Base-by-base conservation (phyloP, 2,888 invertebrate genomes). In the Agriopis aurantiaria region DNA sequence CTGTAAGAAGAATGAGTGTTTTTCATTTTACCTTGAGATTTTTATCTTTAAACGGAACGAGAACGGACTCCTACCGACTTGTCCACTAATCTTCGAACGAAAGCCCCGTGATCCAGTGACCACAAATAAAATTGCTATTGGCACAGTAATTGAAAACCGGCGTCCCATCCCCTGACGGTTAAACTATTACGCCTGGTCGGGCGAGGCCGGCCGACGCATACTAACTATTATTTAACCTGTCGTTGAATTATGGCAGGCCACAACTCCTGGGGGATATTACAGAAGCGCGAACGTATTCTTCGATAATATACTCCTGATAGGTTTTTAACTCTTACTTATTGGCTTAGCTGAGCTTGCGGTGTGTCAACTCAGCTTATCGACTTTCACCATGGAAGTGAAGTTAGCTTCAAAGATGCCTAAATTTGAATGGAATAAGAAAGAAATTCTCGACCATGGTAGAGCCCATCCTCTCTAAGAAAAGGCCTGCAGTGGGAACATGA, bases 101-200 rank as follows among this genome's bases (percentile, higher is more conserved):
- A 58, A 48, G 48, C 62, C 46, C 41, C 17, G 41, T 53, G 11
- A 59, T 51, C 53, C 41, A 51, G 41, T 52, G 12, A 0, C 14
- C 46, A 33, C 45, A 33, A 46, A 65, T 62, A 66, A 66, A 70
- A 63, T 66, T 66, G 57, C 66, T 53, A 61, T 62, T 62, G 66
- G 58, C 40, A 14, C 8, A 41, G 74, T 77, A 77, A 77, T 77
- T 75, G 77, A 74, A 75, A 76, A 69, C 71, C 71, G 65, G 55
- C 68, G 64, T 67, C 66, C 66, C 57, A 43, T 71, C 73, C 74
- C 75, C 55, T 59, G 76, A 65, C 71, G 60, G 65, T 71, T 70
- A 64, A 71, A 70, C 76, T 76, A 75, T 73, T 75, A 74, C 65
- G 69, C 12, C 43, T 45, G 14, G n/a, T 40, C 12, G 0, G 3